Evolutionary conservation across 1,140 invertebrate species (phyloP), one percentile per base, ranked within the genome.

Genomic region (Daktulosphaira vitifoliae): DNA sequence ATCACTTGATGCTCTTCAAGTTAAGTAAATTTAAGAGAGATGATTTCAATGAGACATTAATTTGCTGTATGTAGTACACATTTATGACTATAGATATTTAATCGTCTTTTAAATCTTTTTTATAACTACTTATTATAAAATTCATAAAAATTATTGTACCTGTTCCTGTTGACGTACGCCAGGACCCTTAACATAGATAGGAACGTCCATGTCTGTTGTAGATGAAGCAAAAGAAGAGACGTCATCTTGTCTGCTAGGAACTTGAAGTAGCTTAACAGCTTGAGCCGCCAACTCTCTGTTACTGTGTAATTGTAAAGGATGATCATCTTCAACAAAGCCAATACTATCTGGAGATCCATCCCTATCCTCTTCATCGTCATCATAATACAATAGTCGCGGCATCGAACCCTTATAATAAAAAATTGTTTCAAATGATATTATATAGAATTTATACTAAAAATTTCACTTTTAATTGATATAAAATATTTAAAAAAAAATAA

Each of bases 321-420:
- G 80, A 54, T 80, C 81, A 65, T 81, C 79, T n/a, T 78, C 76
- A 42, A 80, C 76, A 68, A 74, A 82, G 22, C 80, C 80, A 65
- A 81, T 78, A 50, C 80, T 78, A 49, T 81, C 80, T 23, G 68
- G 68, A 23, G 65, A 67, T 13, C 67, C 70, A 11, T 68, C 67
- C 2, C 50, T 33, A 6, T 67, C 64, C 6, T 59, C 52, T 9
- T 68, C 65, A 15, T 46, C 48, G 23, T 66, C 66, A 3, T 62
- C 42, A 18, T 62, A 62, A n/a, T 46, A 33, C 39, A 48, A 46
- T 46, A 39, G 56, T 13, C 25, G 25, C 18, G 56, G 42, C 56
- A 62, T 62, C 25, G 29, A 33, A 6, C 11, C 29, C 29, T 33
- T 5, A 11, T n/a, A n/a, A n/a, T n/a, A n/a, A n/a, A n/a, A n/a